A percentile compares a stretch with the other conserved stretches of the same genome.
These are phyloP conservation scores for Spilogale gracilis DNA, from an alignment of 2,113 vertebrate species.

Conservation along the genomic window DNA sequence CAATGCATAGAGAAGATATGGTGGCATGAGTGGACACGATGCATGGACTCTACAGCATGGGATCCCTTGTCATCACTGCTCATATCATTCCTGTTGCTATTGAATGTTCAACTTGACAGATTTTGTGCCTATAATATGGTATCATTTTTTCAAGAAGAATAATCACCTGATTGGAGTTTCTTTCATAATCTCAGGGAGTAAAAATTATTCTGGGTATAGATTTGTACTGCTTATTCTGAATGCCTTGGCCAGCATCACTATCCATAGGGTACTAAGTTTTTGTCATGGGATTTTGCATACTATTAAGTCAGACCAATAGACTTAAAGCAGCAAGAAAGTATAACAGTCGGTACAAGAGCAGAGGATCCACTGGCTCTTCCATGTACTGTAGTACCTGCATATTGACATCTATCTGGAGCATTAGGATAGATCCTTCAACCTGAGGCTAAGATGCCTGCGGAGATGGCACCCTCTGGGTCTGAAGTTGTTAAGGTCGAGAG, in stretches of 20 bases:
- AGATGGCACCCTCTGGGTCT: not conserved
- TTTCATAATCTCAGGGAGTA: not conserved
- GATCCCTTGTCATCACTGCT: not conserved
- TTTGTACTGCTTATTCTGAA: not conserved
- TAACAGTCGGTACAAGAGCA: not conserved
- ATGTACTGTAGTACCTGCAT: no score
- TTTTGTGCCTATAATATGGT: not conserved
- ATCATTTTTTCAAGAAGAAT: not conserved
- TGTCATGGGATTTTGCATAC: not conserved
- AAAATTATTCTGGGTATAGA: not conserved
- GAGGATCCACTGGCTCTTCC: not conserved
- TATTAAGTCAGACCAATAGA: not conserved
- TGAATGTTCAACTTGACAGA: not conserved
- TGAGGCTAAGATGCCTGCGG: not conserved
- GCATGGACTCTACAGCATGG: not conserved
- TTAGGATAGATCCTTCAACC: not conserved
- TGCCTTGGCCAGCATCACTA: not conserved
- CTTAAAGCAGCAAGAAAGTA: not conserved
- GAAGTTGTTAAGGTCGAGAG: not conserved
- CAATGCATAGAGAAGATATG: not conserved
- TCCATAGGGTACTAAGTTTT: not conserved
- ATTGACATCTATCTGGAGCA: not conserved
- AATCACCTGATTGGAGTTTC: not conserved
- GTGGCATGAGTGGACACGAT: not conserved
- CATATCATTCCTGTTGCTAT: not conserved